These are phyloP conservation scores for Agrochola litura DNA, from an alignment of 2,888 invertebrate genomes.

Conservation along the genomic window DNA sequence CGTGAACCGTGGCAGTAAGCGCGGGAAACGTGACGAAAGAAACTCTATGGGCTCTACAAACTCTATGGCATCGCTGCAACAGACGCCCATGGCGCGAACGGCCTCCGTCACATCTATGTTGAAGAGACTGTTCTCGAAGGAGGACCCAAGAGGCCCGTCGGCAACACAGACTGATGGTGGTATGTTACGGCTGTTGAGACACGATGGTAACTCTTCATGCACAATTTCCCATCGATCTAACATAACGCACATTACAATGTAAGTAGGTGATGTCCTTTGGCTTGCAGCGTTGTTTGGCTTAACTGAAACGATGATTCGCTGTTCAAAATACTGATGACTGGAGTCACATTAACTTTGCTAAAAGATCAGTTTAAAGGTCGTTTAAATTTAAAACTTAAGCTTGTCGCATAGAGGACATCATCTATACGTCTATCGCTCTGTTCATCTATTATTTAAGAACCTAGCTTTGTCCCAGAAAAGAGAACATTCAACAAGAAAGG, in stretches of 20 bases:
- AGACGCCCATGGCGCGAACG: slow-evolving; percentile 92
- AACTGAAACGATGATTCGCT: neutral
- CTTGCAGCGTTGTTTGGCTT: slow-evolving; percentile 1
- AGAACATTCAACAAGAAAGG: slow-evolving; percentile 1
- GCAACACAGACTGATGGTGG: slow-evolving; percentile 87
- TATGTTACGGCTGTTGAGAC: slow-evolving; percentile 67
- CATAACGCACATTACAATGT: slow-evolving; percentile 10
- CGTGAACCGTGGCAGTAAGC: slow-evolving; percentile 89
- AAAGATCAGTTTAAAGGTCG: neutral
- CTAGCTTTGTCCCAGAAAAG: neutral
- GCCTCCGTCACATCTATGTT: slow-evolving; percentile 95
- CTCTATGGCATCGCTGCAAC: slow-evolving; percentile 91
- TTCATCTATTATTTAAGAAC: neutral
- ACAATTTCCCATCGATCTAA: slow-evolving; percentile 43
- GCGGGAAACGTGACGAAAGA: slow-evolving; percentile 84
- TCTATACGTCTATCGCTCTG: slow-evolving; percentile 7
- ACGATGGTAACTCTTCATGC: slow-evolving; percentile 40
- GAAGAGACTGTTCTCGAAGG: slow-evolving; percentile 94
- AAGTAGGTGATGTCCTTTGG: slow-evolving; percentile 21
- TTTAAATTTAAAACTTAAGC: neutral
- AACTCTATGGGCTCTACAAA: slow-evolving; percentile 88
- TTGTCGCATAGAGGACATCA: slow-evolving; percentile 17
- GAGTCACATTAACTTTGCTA: neutral
- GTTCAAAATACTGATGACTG: neutral
- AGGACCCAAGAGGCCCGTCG: slow-evolving; percentile 89